Evolutionary conservation across 2,113 vertebrate genomes (phyloP).

Genomic region (Psittacus erithacus): DNA sequence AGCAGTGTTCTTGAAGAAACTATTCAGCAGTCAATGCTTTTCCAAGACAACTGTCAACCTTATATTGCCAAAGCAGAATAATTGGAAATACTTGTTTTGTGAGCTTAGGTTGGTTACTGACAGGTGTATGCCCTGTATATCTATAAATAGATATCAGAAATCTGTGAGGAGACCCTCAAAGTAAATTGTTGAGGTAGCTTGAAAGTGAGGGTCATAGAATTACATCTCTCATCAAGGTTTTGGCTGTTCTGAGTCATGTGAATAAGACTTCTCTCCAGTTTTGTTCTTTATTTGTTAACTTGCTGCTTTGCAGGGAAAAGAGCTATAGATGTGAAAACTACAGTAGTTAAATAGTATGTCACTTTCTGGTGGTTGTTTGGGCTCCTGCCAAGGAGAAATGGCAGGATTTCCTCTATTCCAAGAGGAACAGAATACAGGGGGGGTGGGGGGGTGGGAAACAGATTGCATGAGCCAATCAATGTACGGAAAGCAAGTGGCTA

Average conservation of each 20-base stretch:
- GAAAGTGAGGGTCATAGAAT: neutral
- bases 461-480: neutral
- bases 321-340: neutral
- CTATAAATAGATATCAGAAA: neutral
- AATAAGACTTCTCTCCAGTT: neutral
- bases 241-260: neutral
- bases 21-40: neutral
- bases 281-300: neutral
- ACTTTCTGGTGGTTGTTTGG: neutral
- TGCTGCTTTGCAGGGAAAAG: neutral
- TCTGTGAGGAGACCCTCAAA: neutral
- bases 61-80: neutral
- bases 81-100: neutral
- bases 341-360: neutral
- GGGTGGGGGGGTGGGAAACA: fast-evolving
- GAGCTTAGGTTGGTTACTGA: neutral
- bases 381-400: neutral
- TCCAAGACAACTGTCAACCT: neutral
- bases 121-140: neutral
- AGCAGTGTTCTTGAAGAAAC: neutral
- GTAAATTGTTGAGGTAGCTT: neutral
- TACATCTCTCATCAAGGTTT: neutral
- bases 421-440: neutral
- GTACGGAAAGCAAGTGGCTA: neutral
- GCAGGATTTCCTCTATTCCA: neutral